Percentiles rank a stretch among this genome's conserved stretches.
Evolutionary conservation across 2,113 vertebrate species (phyloP).

Genomic region (Capreolus pygargus): DNA sequence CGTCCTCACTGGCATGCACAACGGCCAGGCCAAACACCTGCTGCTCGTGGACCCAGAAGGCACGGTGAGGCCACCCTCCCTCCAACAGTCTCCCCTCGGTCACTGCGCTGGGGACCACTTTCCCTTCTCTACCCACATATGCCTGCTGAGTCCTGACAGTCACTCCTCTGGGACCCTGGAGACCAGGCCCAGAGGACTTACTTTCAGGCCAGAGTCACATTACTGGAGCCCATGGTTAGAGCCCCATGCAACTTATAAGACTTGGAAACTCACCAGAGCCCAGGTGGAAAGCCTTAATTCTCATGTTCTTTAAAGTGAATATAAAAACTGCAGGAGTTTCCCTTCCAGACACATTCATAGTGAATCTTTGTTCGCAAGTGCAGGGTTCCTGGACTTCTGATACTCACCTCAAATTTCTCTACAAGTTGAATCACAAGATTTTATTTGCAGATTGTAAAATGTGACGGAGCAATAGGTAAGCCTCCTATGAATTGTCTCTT

Average conservation of each 20-base stretch:
- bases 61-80: constrained; percentile 84
- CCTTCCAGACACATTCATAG: background rate
- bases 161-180: background rate
- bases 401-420: background rate
- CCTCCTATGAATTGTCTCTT: no score
- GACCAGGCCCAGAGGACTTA: background rate
- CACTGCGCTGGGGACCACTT: no score
- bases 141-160: background rate
- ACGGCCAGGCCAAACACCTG: constrained; percentile 93
- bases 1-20: constrained; percentile 96
- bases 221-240: background rate
- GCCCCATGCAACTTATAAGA: background rate
- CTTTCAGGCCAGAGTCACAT: background rate
- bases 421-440: background rate
- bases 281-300: background rate
- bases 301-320: background rate
- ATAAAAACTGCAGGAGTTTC: background rate
- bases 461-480: background rate
- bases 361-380: background rate
- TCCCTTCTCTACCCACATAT: background rate
- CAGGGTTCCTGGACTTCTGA: background rate
- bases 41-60: constrained; percentile 96
- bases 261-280: background rate
- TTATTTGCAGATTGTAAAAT: background rate
- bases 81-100: background rate